Percentiles rank a stretch among this genome's conserved stretches.
Evolutionary conservation across 2,113 vertebrate species (phyloP).

Genomic region (Sphaerodactylus townsendi): DNA sequence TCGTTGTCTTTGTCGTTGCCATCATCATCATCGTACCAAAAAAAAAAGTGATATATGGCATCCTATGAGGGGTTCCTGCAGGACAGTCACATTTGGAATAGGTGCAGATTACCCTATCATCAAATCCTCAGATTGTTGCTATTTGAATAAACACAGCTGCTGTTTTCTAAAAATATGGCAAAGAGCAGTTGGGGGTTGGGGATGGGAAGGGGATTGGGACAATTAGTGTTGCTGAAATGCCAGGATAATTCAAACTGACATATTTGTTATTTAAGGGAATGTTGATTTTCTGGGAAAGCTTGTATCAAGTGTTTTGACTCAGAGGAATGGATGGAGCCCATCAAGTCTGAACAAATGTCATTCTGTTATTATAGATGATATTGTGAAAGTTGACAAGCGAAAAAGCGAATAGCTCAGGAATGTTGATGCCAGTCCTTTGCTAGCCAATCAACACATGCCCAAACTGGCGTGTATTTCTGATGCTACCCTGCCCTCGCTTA

Average conservation of each 20-base stretch:
- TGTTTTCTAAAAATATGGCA: slow-evolving; percentile 81
- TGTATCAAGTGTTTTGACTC: slow-evolving; percentile 52
- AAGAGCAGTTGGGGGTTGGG: slow-evolving; percentile 61
- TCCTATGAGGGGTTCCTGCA: slow-evolving; percentile 56
- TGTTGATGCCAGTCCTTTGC: neutral
- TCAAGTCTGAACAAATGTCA: neutral
- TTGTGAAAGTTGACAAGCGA: neutral
- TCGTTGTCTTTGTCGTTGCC: no score
- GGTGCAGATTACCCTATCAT: slow-evolving; percentile 79
- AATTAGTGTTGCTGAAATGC: slow-evolving; percentile 70
- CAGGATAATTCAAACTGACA: slow-evolving; percentile 63
- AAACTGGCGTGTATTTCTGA: no score
- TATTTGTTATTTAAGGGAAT: slow-evolving; percentile 45
- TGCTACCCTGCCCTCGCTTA: no score
- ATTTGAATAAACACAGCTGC: slow-evolving; percentile 82
- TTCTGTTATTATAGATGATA: neutral
- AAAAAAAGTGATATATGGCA: slow-evolving; percentile 51
- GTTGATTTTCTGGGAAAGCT: slow-evolving; percentile 53
- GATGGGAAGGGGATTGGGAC: slow-evolving; percentile 67
- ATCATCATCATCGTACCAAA: no score
- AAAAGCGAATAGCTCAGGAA: neutral
- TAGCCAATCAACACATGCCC: no score
- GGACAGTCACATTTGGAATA: slow-evolving; percentile 74
- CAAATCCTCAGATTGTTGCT: slow-evolving; percentile 73
- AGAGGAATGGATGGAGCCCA: slow-evolving; percentile 39